Conservation (phyloP, 2,797 vertebrate species). For the Lophius americanus region DNA sequence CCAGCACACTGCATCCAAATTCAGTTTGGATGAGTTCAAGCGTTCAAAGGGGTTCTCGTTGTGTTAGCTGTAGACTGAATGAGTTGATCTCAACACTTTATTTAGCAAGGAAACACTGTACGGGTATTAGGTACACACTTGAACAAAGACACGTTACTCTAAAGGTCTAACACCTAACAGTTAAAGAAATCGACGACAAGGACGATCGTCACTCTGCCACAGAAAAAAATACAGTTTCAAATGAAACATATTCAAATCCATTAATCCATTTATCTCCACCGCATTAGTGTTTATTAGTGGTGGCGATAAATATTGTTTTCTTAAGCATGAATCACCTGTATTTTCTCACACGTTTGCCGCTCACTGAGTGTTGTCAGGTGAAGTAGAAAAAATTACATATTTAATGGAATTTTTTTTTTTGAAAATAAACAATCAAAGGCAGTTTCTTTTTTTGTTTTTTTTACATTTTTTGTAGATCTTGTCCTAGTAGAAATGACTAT, state of each 20-base stretch:
- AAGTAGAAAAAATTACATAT: constrained; percentile 51
- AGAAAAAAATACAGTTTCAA: constrained; percentile 40
- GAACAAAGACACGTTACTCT: constrained; percentile 61
- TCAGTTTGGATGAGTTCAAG: constrained; percentile 47
- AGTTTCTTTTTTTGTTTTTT: constrained; percentile 23
- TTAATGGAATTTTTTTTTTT: constrained; percentile 32
- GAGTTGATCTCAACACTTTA: constrained; percentile 59
- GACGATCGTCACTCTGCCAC: constrained; percentile 50
- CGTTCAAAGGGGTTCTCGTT: constrained; percentile 49
- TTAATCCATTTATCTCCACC: constrained; percentile 26
- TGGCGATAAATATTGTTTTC: constrained; percentile 6
- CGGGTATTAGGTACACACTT: constrained; percentile 71
- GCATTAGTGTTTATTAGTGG: constrained; percentile 25
- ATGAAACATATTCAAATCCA: constrained; percentile 29
- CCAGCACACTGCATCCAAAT: constrained; percentile 74
- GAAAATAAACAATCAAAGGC: constrained; percentile 36
- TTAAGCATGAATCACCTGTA: constrained; percentile 31
- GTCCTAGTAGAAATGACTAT: constrained; percentile 51
- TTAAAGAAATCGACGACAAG: constrained; percentile 55
- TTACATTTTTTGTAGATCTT: constrained; percentile 1
- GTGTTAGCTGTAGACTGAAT: constrained; percentile 49
- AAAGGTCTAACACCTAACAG: constrained; percentile 56
- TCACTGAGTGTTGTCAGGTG: constrained; percentile 64
- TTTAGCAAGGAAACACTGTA: constrained; percentile 77
- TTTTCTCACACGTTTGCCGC: constrained; percentile 51